Conservation (phyloP, 2,113 vertebrate genomes). For the Dissostichus mawsoni region DNA sequence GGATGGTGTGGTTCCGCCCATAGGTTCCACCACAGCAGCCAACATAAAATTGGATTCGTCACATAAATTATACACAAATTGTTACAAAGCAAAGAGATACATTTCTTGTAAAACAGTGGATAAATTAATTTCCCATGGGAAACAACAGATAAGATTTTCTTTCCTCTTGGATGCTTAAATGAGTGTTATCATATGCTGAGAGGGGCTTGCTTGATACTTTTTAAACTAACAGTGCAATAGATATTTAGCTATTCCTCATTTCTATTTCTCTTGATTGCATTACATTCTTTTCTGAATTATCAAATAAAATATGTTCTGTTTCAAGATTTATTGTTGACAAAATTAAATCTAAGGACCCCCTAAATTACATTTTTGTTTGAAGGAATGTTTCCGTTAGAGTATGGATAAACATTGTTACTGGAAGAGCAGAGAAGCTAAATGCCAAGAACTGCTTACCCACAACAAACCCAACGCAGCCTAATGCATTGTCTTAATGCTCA, state of each 20-base stretch:
- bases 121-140: conserved; percentile 40
- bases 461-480: conserved; percentile 42
- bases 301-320: conserved; percentile 4
- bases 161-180: not conserved
- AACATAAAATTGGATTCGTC: conserved; percentile 42
- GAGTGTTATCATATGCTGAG: not conserved
- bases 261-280: not conserved
- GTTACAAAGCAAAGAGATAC: conserved; percentile 24
- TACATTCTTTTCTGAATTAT: conserved; percentile 10
- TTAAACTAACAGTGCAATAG: not conserved
- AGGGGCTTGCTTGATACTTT: not conserved
- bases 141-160: conserved; percentile 37
- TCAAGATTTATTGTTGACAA: not conserved
- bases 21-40: conserved; percentile 9
- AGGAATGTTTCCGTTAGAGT: conserved; percentile 2
- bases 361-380: conserved; percentile 5
- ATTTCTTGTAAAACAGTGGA: conserved; percentile 36
- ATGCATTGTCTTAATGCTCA: conserved; percentile 68
- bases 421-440: conserved; percentile 20
- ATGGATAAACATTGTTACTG: conserved; percentile 38
- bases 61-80: conserved; percentile 34
- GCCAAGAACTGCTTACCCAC: conserved; percentile 42
- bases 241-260: not conserved
- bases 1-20: not conserved
- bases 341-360: not conserved